Evolutionary conservation across 1,140 invertebrate species (phyloP).

Genomic region (Trachelipus rathkii): DNA sequence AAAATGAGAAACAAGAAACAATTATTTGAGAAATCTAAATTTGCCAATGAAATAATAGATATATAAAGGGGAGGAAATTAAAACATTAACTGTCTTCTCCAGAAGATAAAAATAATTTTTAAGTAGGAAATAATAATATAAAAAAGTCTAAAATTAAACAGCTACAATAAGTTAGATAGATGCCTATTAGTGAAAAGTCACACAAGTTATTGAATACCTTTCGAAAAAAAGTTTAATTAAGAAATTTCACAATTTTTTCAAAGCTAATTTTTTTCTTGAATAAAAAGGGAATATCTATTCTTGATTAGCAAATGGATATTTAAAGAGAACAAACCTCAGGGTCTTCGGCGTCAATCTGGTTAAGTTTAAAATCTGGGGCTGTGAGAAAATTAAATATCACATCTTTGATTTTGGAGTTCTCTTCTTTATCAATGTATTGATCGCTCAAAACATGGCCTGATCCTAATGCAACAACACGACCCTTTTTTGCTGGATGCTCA

Average conservation of each 20-base stretch:
- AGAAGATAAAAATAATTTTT: too few species aligned
- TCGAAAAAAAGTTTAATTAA: background rate
- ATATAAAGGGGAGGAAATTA: too few species aligned
- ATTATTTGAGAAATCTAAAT: too few species aligned
- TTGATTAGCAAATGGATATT: background rate
- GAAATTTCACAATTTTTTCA: background rate
- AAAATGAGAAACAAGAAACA: too few species aligned
- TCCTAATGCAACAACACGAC: slow-evolving; percentile 58
- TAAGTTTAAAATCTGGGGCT: slow-evolving; percentile 64
- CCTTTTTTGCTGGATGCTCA: slow-evolving; percentile 47
- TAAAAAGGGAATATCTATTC: background rate
- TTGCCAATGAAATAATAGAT: too few species aligned
- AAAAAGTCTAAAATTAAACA: too few species aligned
- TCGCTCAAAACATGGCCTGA: slow-evolving; percentile 61
- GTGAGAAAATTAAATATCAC: slow-evolving; percentile 80
- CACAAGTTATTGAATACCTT: slow-evolving; percentile 25
- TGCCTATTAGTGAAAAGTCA: slow-evolving; percentile 3
- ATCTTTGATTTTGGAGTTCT: slow-evolving; percentile 85
- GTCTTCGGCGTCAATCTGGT: slow-evolving; percentile 83
- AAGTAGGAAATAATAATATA: too few species aligned
- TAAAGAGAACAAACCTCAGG: slow-evolving; percentile 66
- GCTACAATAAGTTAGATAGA: too few species aligned
- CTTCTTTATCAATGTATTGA: slow-evolving; percentile 89
- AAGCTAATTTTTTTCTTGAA: slow-evolving; percentile 14
- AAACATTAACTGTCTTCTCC: too few species aligned